These are phyloP conservation scores for Drosophila saltans DNA, from an alignment of 1,140 invertebrate species.

Conservation along the genomic window DNA sequence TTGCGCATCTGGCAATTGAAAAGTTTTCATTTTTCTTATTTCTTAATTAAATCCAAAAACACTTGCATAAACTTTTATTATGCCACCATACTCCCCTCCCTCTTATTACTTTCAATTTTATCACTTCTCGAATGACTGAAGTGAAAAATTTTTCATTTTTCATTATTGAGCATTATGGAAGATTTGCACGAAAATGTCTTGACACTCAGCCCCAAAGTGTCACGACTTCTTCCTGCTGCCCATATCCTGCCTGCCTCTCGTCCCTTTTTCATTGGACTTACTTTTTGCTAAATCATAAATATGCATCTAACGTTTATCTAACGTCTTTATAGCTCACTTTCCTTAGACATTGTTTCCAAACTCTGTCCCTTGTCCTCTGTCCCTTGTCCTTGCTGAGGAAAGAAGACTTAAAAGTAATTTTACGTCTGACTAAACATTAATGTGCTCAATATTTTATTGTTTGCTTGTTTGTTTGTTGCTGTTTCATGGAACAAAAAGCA, in stretches of 20 bases:
- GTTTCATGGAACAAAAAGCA: conserved; percentile 49
- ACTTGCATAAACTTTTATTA: conserved; percentile 79
- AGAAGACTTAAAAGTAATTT: conserved; percentile 83
- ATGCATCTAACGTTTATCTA: conserved; percentile 80
- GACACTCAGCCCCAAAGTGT: conserved; percentile 50
- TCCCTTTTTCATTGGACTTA: conserved; percentile 24
- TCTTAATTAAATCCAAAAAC: conserved; percentile 77
- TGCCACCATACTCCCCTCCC: conserved; percentile 2
- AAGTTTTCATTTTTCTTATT: conserved; percentile 74
- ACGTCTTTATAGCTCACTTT: conserved; percentile 67
- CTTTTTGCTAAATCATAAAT: conserved; percentile 77
- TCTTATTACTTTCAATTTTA: too few relatives aligned
- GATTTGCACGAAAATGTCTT: conserved; percentile 39
- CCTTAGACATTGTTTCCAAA: conserved; percentile 37
- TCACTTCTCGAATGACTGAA: conserved; percentile 13
- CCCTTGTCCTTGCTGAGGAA: conserved; percentile 10
- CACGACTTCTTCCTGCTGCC: conserved; percentile 25
- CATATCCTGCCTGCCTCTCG: conserved; percentile 2
- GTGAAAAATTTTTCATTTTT: conserved; percentile 57
- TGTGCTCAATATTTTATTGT: conserved; percentile 83
- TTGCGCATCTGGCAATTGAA: conserved; percentile 76
- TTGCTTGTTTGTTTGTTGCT: conserved; percentile 73
- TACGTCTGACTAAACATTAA: conserved; percentile 84
- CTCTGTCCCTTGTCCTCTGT: neutral
- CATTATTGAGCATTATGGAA: conserved; percentile 74